Evolutionary conservation across 2,888 invertebrate genomes (phyloP).

Genomic region (Pristionchus japonicus): DNA sequence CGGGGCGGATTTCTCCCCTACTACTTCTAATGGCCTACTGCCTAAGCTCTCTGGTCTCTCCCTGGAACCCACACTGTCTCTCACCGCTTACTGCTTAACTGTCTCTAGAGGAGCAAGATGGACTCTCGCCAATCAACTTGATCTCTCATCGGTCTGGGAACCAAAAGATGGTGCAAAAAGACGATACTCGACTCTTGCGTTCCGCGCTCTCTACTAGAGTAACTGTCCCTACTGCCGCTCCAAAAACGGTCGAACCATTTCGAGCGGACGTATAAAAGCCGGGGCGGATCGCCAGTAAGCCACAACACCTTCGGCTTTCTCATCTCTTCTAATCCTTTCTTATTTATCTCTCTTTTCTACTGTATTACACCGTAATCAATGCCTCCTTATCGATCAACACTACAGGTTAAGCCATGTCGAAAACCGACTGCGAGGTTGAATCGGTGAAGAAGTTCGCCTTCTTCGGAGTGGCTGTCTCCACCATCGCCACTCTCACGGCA

Average conservation of each 20-base stretch:
- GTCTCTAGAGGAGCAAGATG: no score
- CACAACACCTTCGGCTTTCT: constrained; percentile 26
- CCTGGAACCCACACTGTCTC: not conserved
- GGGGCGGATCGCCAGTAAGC: not conserved
- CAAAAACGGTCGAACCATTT: constrained; percentile 40
- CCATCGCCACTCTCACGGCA: constrained; percentile 62
- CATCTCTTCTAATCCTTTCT: no score
- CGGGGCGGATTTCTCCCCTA: not conserved
- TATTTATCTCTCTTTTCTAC: not conserved
- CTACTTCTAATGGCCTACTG: not conserved
- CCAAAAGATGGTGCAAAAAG: no score
- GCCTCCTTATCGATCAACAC: not conserved
- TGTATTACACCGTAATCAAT: not conserved
- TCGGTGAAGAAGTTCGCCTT: constrained; percentile 72
- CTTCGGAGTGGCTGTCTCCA: constrained; percentile 65
- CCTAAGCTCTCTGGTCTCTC: not conserved
- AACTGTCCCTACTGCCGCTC: not conserved
- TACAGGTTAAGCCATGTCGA: constrained; percentile 38
- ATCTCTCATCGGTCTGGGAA: no score
- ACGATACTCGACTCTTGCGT: no score
- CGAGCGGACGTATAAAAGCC: not conserved
- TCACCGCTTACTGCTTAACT: constrained; percentile 23
- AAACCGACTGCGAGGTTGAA: constrained; percentile 64
- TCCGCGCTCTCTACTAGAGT: constrained; percentile 19
- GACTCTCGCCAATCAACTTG: no score